Percentiles rank a stretch among this genome's conserved stretches.
Conservation (phyloP, 2,888 invertebrate species). For the Romanomermis culicivorax region DNA sequence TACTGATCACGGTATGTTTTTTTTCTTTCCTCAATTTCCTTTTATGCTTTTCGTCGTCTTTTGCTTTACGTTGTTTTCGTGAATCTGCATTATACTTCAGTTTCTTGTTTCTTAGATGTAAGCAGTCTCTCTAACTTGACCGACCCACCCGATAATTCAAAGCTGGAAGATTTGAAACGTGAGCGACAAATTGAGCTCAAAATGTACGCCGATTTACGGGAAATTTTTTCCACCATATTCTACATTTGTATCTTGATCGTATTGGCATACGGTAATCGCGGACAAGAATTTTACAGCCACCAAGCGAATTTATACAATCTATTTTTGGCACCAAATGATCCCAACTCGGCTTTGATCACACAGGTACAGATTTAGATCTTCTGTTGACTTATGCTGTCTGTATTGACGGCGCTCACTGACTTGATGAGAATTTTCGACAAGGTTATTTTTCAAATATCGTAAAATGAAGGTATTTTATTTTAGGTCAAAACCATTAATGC, state of each 20-base stretch:
- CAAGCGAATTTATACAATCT: background rate
- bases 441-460: background rate
- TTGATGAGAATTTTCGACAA: background rate
- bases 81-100: too few relatives aligned
- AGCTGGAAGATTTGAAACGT: constrained; percentile 27
- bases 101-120: too few relatives aligned
- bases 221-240: constrained; percentile 32
- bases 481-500: background rate
- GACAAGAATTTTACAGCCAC: constrained; percentile 17
- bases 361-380: background rate
- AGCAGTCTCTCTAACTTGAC: too few relatives aligned
- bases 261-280: constrained; percentile 31
- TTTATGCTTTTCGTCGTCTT: too few relatives aligned
- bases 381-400: background rate
- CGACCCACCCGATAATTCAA: too few relatives aligned
- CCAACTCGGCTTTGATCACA: background rate
- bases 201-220: constrained; percentile 33
- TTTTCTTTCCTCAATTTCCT: too few relatives aligned
- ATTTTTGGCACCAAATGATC: background rate
- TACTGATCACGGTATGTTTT: too few relatives aligned
- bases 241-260: constrained; percentile 34
- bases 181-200: constrained; percentile 32
- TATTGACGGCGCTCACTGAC: background rate
- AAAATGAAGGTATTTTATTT: background rate
- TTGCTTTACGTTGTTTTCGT: too few relatives aligned